Evolutionary conservation across 2,797 vertebrate species (phyloP), one percentile per base, ranked within the genome.

Genomic region (Erethizon dorsatum): DNA sequence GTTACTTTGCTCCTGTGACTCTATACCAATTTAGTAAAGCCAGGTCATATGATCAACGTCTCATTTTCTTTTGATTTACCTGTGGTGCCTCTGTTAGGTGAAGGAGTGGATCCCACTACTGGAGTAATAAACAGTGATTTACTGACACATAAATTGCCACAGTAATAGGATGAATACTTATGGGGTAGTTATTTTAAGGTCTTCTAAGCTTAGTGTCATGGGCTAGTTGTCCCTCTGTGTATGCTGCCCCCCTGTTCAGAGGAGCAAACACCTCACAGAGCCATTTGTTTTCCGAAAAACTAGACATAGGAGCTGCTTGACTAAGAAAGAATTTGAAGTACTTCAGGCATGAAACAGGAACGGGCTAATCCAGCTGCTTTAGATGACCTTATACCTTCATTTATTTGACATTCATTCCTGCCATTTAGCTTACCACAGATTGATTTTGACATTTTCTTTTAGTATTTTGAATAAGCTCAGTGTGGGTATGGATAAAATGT

Each of bases 381-480:
- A 33, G 54, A 26, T 69, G 56, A 92, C 31, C 77, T 89, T 57
- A 69, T 71, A 17, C 75, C 63, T 88, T 88, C 63, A 63, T 59
- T 90, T 65, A 67, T 52, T 71, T 95, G 67, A 87, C 65, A 77
- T 84, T 92, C 26, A 84, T 84, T 80, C 57, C 12, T 59, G 37
- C 31, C 63, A 37, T 84, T 97, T 86, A 41, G 31, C 13, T 89
- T 86, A 94, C 88, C 33, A 65, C 50, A 85, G 75, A 67, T 88
- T 96, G 63, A 33, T 67, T 79, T 75, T 86, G 56, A 47, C 45
- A 87, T 57, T 96, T 94, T 87, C 37, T 85, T 86, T 94, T 24
- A 82, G n/a, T 14, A 78, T 91, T 91, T 93, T 89, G 37, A n/a
- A 37, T 69, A 79, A 80, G 14, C 33, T 52, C 28, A 83, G 18